Conservation (phyloP, 1,140 invertebrate species). For the Drosophila nebulosa region DNA sequence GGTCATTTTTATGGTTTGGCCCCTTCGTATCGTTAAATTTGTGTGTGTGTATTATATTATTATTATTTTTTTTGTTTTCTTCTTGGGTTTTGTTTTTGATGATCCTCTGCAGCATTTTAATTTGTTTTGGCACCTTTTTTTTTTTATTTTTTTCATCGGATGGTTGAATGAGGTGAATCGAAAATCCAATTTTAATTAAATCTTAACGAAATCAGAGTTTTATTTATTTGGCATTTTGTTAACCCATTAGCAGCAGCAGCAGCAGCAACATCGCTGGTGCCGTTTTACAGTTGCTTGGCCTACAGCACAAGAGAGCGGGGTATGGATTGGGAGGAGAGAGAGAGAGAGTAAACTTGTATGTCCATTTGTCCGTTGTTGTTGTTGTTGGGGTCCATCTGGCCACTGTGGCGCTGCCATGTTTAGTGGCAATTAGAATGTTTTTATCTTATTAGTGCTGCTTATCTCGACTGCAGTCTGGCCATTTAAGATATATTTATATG, state of each 20-base stretch:
- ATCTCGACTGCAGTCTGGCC: slow-evolving; percentile 41
- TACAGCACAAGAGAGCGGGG: slow-evolving; percentile 19
- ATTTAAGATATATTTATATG: slow-evolving; percentile 51
- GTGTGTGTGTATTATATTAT: no score
- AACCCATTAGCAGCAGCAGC: slow-evolving; percentile 30
- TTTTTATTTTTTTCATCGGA: neutral
- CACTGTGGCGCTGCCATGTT: slow-evolving; percentile 64
- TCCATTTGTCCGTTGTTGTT: slow-evolving; percentile 34
- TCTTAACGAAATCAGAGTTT: slow-evolving; percentile 34
- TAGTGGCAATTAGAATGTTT: slow-evolving; percentile 78
- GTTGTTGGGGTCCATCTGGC: slow-evolving; percentile 2
- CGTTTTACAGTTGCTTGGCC: slow-evolving; percentile 70
- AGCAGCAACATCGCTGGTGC: slow-evolving; percentile 18
- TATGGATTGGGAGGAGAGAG: neutral
- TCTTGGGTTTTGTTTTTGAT: slow-evolving; percentile 43
- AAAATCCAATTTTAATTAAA: slow-evolving; percentile 34
- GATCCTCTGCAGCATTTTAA: slow-evolving; percentile 56
- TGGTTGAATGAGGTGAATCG: slow-evolving; percentile 33
- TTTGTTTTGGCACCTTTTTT: slow-evolving; percentile 48
- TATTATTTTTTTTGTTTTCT: slow-evolving; percentile 1
- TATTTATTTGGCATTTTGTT: slow-evolving; percentile 41
- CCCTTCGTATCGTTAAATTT: neutral
- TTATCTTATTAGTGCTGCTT: slow-evolving; percentile 73
- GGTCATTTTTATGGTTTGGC: slow-evolving; percentile 38
- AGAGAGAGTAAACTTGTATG: slow-evolving; percentile 26